Evolutionary conservation across 2,797 vertebrate genomes (phyloP).

Genomic region (Enoplosus armatus): DNA sequence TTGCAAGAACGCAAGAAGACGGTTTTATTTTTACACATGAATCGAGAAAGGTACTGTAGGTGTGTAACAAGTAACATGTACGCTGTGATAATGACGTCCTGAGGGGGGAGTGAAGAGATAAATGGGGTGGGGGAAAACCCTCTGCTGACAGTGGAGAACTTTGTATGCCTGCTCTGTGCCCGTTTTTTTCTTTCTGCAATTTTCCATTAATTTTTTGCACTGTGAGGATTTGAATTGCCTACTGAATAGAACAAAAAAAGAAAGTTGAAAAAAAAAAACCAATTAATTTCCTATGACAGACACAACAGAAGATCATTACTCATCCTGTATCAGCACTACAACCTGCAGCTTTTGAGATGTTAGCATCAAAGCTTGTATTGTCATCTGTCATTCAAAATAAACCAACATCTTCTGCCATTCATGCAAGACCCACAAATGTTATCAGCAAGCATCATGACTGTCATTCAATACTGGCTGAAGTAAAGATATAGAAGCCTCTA

Average conservation of each 20-base stretch:
- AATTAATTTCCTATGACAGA: constrained; percentile 54
- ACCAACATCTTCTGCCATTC: constrained; percentile 13
- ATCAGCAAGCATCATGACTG: neutral
- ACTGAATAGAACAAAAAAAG: constrained; percentile 47
- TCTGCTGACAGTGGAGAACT: constrained; percentile 57
- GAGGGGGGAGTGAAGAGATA: constrained; percentile 36
- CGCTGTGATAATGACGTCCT: constrained; percentile 73
- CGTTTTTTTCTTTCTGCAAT: constrained; percentile 16
- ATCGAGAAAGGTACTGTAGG: constrained; percentile 57
- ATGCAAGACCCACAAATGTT: neutral
- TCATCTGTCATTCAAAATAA: constrained; percentile 33
- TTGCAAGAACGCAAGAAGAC: constrained; percentile 44
- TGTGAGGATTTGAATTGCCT: constrained; percentile 17
- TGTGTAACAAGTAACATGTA: constrained; percentile 63
- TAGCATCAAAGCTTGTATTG: constrained; percentile 5
- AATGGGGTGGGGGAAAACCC: constrained; percentile 21
- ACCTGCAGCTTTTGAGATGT: neutral
- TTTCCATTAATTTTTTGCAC: constrained; percentile 45
- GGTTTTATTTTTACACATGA: constrained; percentile 75
- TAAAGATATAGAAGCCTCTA: neutral
- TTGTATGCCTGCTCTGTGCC: constrained; percentile 34
- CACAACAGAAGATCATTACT: constrained; percentile 40
- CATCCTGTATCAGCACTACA: constrained; percentile 7
- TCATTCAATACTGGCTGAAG: neutral
- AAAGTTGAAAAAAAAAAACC: constrained; percentile 34